These are phyloP conservation scores for Jordanella pulchra DNA, from an alignment of 2,797 vertebrate genomes.

Conservation along the genomic window DNA sequence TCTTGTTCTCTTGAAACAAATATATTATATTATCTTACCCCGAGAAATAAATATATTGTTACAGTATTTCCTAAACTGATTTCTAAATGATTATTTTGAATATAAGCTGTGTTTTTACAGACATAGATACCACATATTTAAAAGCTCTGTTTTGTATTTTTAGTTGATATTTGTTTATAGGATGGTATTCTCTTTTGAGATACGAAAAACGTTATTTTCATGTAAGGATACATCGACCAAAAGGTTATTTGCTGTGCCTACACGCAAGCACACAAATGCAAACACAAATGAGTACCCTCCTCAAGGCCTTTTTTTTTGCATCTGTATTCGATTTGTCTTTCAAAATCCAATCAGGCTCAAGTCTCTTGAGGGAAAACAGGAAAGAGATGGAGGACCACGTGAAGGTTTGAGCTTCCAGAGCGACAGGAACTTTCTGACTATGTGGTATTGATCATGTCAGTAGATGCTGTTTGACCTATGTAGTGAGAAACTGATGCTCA, in stretches of 20 bases:
- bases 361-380: constrained; percentile 63
- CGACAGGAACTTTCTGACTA: constrained; percentile 59
- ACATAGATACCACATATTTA: background rate
- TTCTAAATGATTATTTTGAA: constrained; percentile 64
- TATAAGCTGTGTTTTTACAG: constrained; percentile 38
- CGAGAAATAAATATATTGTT: background rate
- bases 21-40: background rate
- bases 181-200: constrained; percentile 25
- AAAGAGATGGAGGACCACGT: constrained; percentile 43
- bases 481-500: constrained; percentile 32
- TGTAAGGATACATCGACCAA: constrained; percentile 41
- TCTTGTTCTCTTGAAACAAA: background rate
- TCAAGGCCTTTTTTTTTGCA: constrained; percentile 72
- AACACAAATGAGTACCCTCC: constrained; percentile 49
- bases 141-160: constrained; percentile 3
- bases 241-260: constrained; percentile 25
- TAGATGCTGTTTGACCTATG: constrained; percentile 18
- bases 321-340: constrained; percentile 75
- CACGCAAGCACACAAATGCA: constrained; percentile 14
- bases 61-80: constrained; percentile 34
- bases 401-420: constrained; percentile 39
- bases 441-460: constrained; percentile 22
- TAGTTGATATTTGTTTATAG: constrained; percentile 21
- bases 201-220: constrained; percentile 8
- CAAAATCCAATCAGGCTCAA: constrained; percentile 74